These are phyloP conservation scores for Crocuta crocuta DNA, from an alignment of 2,113 vertebrate genomes.

Conservation along the genomic window DNA sequence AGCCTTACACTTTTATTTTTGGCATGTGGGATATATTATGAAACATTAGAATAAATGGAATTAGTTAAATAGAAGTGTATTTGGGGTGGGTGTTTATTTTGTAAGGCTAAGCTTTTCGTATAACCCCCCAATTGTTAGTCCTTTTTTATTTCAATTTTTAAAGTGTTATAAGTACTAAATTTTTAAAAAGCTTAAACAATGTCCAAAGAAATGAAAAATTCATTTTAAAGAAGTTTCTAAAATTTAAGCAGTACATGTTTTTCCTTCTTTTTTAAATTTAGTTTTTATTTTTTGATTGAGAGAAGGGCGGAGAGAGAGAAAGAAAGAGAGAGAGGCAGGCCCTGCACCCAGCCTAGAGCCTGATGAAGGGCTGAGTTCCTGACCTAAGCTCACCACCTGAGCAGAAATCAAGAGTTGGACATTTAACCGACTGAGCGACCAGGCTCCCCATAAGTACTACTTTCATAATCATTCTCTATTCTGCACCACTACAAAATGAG, in stretches of 20 bases:
- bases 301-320: too few relatives aligned
- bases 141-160: not conserved
- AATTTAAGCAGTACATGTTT: not conserved
- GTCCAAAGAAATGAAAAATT: not conserved
- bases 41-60: not conserved
- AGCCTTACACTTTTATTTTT: not conserved
- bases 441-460: too few relatives aligned
- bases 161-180: not conserved
- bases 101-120: not conserved
- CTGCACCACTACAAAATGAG: not conserved
- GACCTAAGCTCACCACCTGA: too few relatives aligned
- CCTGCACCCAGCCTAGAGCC: too few relatives aligned
- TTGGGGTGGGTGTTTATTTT: not conserved
- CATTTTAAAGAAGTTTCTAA: not conserved
- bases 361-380: too few relatives aligned
- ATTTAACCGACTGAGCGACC: too few relatives aligned
- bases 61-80: not conserved
- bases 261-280: too few relatives aligned
- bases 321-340: too few relatives aligned
- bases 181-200: not conserved
- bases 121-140: not conserved
- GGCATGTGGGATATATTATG: not conserved
- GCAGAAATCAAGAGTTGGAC: too few relatives aligned
- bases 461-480: not conserved
- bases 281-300: too few relatives aligned